Conservation (phyloP, 2,113 vertebrate genomes). For the Rattus rattus region DNA sequence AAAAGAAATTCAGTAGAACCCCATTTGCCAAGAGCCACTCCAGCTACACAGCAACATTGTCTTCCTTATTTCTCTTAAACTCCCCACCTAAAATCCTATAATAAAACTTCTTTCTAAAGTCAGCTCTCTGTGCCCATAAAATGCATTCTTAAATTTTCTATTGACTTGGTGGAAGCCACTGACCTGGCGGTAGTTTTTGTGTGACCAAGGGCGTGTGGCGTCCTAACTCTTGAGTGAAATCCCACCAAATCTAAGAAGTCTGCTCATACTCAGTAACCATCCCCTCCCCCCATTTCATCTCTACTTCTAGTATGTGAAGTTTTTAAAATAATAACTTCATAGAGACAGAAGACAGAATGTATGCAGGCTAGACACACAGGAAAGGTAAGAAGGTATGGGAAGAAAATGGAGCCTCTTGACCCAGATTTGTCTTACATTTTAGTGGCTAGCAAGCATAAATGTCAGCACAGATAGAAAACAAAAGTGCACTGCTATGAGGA, state of each 20-base stretch:
- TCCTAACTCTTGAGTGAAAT: neutral
- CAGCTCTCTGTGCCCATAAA: too few species aligned
- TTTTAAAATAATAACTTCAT: neutral
- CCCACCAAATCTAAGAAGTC: neutral
- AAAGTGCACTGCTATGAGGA: neutral
- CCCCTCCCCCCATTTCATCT: neutral
- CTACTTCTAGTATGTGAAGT: neutral
- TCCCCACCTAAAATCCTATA: neutral
- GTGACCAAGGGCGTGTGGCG: neutral
- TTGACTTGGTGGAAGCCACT: neutral
- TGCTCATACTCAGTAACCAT: neutral
- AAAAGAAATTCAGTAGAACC: neutral
- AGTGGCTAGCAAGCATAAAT: neutral
- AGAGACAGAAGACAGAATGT: neutral
- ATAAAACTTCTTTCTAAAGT: neutral
- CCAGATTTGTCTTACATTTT: neutral
- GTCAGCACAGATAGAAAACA: neutral
- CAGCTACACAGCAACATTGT: neutral
- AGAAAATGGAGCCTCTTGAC: neutral
- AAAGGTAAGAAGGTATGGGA: neutral
- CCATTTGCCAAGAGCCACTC: neutral
- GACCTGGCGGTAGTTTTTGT: neutral
- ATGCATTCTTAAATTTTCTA: neutral
- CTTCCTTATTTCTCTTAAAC: neutral
- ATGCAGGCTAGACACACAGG: neutral